Base-by-base conservation (phyloP, 2,888 invertebrate genomes). In the Prosapia bicincta region DNA sequence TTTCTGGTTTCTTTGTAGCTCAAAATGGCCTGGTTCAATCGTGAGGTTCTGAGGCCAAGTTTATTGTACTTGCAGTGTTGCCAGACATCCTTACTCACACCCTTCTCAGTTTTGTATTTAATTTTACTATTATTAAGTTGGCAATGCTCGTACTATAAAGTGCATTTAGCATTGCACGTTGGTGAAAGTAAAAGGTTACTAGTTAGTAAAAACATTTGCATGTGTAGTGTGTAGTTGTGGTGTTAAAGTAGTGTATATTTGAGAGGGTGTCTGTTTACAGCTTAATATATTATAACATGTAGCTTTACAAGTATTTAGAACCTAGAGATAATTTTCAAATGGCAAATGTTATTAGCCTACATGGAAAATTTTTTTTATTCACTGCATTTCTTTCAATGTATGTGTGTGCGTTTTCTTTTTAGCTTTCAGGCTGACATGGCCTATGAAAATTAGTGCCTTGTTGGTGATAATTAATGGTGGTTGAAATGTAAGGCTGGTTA, bases 61-160 rank as follows among this genome's bases (percentile, higher is more conserved):
- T 80, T 54, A 73, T 72, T 76, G 80, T 80, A 80, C 79, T 80
- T 79, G 80, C 80, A 80, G 80, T 80, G 80, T 80, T 80, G 80
- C 80, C 77, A 77, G 72, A 54, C 54, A 76, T 74, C 74, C 71
- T 70, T 78, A 72, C 77, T 75, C 71, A 24, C 66, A 69, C 68
- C 72, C 74, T 67, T 77, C 24, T 75, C 69, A 75, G 30, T 30
- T 72, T 73, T 32, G 69, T 73, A 32, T 23, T n/a, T 71, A 20
- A 1, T 10, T 10, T 54, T 20, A 20, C 3, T 54, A 20, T 20
- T 54, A 20, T 54, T 54, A 54, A 54, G 20, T 54, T 54, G 54
- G 54, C 54, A 54, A 54, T 54, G 54, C 54, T 54, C 54, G 38
- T 38, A 38, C 38, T 38, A 38, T 38, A 38, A 38, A 54, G 54